Evolutionary conservation across 2,888 invertebrate species (phyloP), one percentile per base, ranked within the genome.

Genomic region (Cynaeus angustus): DNA sequence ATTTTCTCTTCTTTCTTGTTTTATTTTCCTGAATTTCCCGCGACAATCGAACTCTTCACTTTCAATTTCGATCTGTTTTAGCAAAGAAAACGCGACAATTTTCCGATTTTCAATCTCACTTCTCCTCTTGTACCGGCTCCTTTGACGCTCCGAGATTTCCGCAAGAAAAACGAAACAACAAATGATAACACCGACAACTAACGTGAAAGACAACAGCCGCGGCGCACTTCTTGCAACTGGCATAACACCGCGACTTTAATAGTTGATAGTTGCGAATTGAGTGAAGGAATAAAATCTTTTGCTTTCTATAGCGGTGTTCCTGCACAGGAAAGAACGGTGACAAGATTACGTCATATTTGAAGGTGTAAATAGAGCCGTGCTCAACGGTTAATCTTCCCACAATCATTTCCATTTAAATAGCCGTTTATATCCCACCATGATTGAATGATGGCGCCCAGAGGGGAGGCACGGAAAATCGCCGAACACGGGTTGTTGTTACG

Each of bases 31-130:
- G 33, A 68, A 50, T 26, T 50, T 38, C 14, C 45, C 48, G 14
- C 43, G 10, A 50, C 77, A 76, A 48, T 30, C 30, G 30, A 69
- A 72, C 53, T 73, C 72, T 45, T 76, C 68, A 52, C 75, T 76
- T 8, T 76, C 78, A 8, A 75, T 62, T 66, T 78, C 77, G n/a
- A 79, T 75, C 50, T 73, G 72, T 55, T 78, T 78, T 45, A 70
- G 33, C 37, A 79, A 41, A 3, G 79, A 78, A 66, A 74, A 79
- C 12, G 77, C 75, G 38, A 79, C 76, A 0, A 77, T 71, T 45
- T 70, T 71, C 21, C 71, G 66, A 87, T 43, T 43, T 30, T 59
- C 48, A 16, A 10, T 14, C n/a, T 21, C 52, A 16, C 6, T 10
- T 8, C 14, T 53, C 14, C 52, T 52, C 28, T 45, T 28, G 21